Base-by-base conservation (phyloP, 1,140 invertebrate species). In the Zaprionus ornatus region DNA sequence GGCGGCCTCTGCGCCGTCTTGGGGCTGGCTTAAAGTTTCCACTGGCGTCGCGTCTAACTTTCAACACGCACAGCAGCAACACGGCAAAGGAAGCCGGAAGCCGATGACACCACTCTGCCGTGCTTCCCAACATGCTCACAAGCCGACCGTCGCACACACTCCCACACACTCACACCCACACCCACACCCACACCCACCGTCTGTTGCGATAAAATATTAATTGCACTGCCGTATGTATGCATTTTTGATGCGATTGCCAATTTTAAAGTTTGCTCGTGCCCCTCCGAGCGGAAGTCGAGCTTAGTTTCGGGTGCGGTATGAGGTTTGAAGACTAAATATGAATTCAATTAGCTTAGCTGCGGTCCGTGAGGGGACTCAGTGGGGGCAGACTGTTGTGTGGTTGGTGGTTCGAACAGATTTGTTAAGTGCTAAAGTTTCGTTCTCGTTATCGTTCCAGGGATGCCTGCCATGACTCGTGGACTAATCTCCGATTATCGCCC, bases 381-480 rank as follows among this genome's bases (percentile, higher is more conserved):
- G 13, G 40, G 6, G 7, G n/a, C n/a, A 9, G 40, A 45, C 40
- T 45, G 40, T n/a, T 42, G 40, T 48, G 72, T 29, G 72, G 48
- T 57, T 63, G 13, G 13, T 55, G 52, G 50, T 9, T 12, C 13
- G 48, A 60, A 40, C 35, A 40, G 21, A 50, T 64, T 25, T 45
- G 25, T 59, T 52, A 29, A 70, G 25, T 48, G 27, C 13, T 23
- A 42, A 71, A 60, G 29, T 63, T 79, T 62, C n/a, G 7, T 61
- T 42, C 25, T 23, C 17, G 29, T 37, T 59, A 13, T 60, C 42
- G 63, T 93, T 94, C 37, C 94, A 98, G 97, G 92, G 96, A 97
- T 57, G 93, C 95, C 48, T 98, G 97, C 82, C 96, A 96, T 82
- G 96, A 97, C 80, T 95, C 97, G 6, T 98, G 97, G 97, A 95